Conservation (phyloP, 2,797 vertebrate species). For the Coregonus suidteri region DNA sequence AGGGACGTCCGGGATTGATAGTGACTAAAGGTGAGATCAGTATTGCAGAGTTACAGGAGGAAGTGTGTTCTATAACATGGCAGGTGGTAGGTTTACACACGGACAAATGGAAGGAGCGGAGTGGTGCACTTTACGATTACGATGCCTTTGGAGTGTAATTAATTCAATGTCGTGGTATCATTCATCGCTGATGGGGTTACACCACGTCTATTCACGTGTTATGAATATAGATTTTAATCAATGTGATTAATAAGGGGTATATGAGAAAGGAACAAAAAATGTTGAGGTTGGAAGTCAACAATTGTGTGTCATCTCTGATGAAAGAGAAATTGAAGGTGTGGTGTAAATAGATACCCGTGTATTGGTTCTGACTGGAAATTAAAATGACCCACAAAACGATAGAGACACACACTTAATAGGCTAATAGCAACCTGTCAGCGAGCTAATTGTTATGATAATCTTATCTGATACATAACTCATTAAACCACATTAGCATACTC, state of each 20-base stretch:
- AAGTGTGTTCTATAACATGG: slow-evolving; percentile 34
- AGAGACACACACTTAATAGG: slow-evolving; percentile 60
- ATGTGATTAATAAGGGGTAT: background rate
- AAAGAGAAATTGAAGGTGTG: background rate
- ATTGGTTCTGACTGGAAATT: slow-evolving; percentile 65
- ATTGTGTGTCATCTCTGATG: background rate
- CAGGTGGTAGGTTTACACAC: slow-evolving; percentile 38
- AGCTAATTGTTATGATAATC: slow-evolving; percentile 63
- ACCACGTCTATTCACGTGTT: slow-evolving; percentile 7
- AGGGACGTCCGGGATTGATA: slow-evolving; percentile 65
- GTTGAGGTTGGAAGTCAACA: background rate
- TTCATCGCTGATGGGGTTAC: slow-evolving; percentile 37
- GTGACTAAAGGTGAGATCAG: slow-evolving; percentile 68
- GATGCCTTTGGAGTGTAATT: slow-evolving; percentile 29
- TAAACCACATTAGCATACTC: slow-evolving; percentile 49
- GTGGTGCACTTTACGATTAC: slow-evolving; percentile 5
- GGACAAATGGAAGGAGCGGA: background rate
- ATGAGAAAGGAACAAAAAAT: background rate
- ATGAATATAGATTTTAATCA: background rate
- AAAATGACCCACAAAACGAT: slow-evolving; percentile 56
- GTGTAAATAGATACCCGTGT: slow-evolving; percentile 30
- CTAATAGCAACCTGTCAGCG: slow-evolving; percentile 62
- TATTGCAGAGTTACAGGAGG: slow-evolving; percentile 61
- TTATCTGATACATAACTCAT: slow-evolving; percentile 56
- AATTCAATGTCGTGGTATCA: slow-evolving; percentile 26